Conservation (phyloP, 2,797 vertebrate genomes). For the Xiphophorus birchmanni region DNA sequence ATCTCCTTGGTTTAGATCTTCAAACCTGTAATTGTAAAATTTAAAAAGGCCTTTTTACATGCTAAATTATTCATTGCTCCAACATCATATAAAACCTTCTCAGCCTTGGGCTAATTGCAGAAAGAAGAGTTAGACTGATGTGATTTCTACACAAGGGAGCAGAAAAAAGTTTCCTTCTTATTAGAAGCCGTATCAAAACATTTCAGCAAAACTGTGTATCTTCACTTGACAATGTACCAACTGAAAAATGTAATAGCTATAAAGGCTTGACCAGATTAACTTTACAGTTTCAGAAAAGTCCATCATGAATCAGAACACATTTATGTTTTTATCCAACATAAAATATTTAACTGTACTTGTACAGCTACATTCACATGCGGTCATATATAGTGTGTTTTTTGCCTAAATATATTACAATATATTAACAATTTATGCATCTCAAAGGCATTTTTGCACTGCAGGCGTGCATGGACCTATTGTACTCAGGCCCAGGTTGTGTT, state of each 20-base stretch:
- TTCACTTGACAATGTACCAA: not conserved
- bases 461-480: too few relatives aligned
- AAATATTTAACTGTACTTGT: not conserved
- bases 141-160: constrained; percentile 6
- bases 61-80: constrained; percentile 34
- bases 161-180: constrained; percentile 5
- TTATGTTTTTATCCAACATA: not conserved
- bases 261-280: not conserved
- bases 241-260: not conserved
- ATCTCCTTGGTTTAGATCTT: constrained; percentile 16
- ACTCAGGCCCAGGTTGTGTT: too few relatives aligned
- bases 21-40: constrained; percentile 26
- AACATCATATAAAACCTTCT: constrained; percentile 16
- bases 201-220: not conserved
- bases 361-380: constrained; percentile 3
- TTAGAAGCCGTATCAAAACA: not conserved
- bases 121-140: constrained; percentile 10
- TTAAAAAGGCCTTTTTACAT: constrained; percentile 28
- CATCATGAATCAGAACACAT: constrained; percentile 7
- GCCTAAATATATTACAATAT: not conserved
- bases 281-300: not conserved
- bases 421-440: not conserved
- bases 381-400: not conserved
- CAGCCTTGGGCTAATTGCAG: constrained; percentile 3
- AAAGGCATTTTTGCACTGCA: not conserved